Evolutionary conservation across 2,113 vertebrate genomes (phyloP), one percentile per base, ranked within the genome.

Genomic region (Pampusana beccarii): DNA sequence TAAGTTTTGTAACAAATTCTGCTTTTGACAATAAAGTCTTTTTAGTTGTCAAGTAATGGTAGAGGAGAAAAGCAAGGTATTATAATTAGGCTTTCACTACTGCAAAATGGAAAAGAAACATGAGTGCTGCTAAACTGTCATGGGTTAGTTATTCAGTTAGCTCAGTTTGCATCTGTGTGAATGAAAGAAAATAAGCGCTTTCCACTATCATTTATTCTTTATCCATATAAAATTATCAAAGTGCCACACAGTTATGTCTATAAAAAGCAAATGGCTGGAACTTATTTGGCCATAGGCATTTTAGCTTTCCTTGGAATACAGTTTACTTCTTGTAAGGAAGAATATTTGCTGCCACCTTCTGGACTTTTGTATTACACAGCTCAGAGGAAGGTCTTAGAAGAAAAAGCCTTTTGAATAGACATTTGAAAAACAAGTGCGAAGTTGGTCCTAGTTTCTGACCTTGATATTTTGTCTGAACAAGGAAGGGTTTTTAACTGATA

Each of bases 331-430:
- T 29, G 6, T 53, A 16, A 74, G 50, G 31, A 83, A 92, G 53
- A 75, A 51, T 29, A 66, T 96, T 95, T 97, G 95, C 97, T 97
- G 97, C 98, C 98, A 96, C 50, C 98, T 97, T 31, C 96, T 96
- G 98, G 98, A 79, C 31, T 54, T 82, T 24, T 36, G 1, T 10
- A 40, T 38, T 58, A 42, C 34, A 72, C 36, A 74, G 60, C 28
- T 48, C 66, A 31, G 28, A 53, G 57, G 25, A 56, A 73, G 25
- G 20, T 36, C 31, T 60, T 66, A 1, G n/a, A 11, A 28, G 15
- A 24, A 18, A 44, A 36, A 81, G 33, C 28, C 14, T 34, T 19
- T 16, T 23, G 56, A 25, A 34, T 34, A 24, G 54, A 53, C 28
- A 10, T 73, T 34, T 65, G n/a, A 70, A 70, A 89, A 81, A 19